Evolutionary conservation across 2,797 vertebrate genomes (phyloP).

Genomic region (Adelosebastes latens): DNA sequence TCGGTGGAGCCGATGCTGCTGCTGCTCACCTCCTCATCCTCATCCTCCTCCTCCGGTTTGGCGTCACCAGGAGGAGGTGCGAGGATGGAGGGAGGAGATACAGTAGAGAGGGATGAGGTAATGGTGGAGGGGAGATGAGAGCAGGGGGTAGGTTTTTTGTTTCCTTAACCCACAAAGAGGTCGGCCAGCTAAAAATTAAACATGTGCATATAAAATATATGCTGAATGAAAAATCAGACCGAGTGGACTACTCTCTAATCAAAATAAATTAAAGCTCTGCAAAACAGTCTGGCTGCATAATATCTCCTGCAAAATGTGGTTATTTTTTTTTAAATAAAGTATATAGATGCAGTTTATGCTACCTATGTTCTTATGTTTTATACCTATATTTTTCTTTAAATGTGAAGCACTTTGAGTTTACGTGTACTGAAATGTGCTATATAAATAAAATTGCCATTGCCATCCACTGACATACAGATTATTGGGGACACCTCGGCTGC

Average conservation of each 20-base stretch:
- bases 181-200: not conserved
- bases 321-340: no score
- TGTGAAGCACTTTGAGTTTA: no score
- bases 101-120: conserved; percentile 57
- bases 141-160: not conserved
- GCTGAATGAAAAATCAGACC: no score
- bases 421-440: no score
- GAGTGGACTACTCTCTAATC: no score
- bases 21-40: conserved; percentile 51
- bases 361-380: no score
- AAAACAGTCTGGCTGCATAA: not conserved
- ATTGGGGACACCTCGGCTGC: not conserved
- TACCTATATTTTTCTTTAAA: no score
- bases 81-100: conserved; percentile 33
- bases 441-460: no score
- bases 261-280: no score
- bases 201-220: not conserved
- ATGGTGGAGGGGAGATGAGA: conserved; percentile 37
- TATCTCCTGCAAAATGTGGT: not conserved
- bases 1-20: conserved; percentile 31
- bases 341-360: no score
- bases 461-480: not conserved
- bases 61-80: conserved; percentile 71
- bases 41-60: conserved; percentile 58
- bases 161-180: not conserved